phyloP scores from a whole-genome alignment of 2,888 invertebrate species.

The Idaea dimidiata region DNA sequence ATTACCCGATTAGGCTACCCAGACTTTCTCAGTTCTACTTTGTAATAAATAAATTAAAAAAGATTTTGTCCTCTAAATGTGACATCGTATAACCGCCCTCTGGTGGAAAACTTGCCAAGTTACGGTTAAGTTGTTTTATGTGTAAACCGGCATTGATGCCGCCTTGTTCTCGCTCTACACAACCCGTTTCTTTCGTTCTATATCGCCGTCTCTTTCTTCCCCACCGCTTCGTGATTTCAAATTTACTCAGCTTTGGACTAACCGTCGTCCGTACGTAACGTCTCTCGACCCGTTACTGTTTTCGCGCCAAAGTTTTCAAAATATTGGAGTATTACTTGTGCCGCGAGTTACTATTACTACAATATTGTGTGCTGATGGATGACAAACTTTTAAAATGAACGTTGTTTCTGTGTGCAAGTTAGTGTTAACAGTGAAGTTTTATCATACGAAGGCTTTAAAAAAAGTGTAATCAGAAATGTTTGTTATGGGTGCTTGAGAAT shows the following conservation, averaged over 20 bases:
- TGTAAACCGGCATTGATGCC: slow-evolving; percentile 21
- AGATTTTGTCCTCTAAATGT: neutral
- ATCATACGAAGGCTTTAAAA: slow-evolving; percentile 17
- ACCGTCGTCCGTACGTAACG: slow-evolving; percentile 63
- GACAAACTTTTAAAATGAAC: slow-evolving; percentile 35
- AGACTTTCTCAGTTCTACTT: neutral
- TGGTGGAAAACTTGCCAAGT: slow-evolving; percentile 52
- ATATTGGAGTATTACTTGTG: slow-evolving; percentile 50
- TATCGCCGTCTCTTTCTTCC: slow-evolving; percentile 47
- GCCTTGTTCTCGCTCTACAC: slow-evolving; percentile 21
- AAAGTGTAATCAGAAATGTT: slow-evolving; percentile 30
- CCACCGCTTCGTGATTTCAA: slow-evolving; percentile 50
- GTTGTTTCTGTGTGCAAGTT: slow-evolving; percentile 39
- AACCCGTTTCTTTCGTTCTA: slow-evolving; percentile 20
- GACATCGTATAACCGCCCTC: slow-evolving; percentile 39
- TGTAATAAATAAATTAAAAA: neutral
- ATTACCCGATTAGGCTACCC: neutral
- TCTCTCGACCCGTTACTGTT: slow-evolving; percentile 38
- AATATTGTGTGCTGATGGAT: slow-evolving; percentile 39
- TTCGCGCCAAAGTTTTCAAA: slow-evolving; percentile 66
- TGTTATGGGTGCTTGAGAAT: slow-evolving; percentile 64
- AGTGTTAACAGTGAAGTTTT: slow-evolving; percentile 38
- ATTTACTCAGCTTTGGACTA: slow-evolving; percentile 63
- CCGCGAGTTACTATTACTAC: slow-evolving; percentile 39
- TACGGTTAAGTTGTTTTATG: slow-evolving; percentile 12